Evolutionary conservation across 2,888 invertebrate genomes (phyloP), one percentile per base, ranked within the genome.

Genomic region (Drosophila suboccidentalis): DNA sequence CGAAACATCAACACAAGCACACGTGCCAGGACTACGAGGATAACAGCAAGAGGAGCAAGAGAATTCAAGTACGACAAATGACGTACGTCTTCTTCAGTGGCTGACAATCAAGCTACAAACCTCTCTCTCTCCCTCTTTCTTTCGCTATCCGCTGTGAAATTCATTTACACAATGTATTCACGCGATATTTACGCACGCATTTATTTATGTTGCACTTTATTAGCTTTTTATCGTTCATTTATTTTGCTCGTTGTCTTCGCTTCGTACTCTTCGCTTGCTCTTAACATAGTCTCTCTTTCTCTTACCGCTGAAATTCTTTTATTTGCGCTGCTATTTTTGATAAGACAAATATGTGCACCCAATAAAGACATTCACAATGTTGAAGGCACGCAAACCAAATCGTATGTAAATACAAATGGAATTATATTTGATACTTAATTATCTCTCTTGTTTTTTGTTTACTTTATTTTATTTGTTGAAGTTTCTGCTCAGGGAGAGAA

Each of bases 211-310:
- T 74, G 78, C 82, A 73, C 79, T 85, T 87, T 87, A 85, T 87
- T 86, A 81, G 83, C 86, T 79, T 88, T 88, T 89, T 82, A 86
- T 82, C 89, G 87, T 78, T 77, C 73, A 83, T 89, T 91, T 91
- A 90, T 91, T 90, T 91, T 91, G 88, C 81, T 90, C 83, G 78
- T 64, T 73, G 69, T 64, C 58, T 90, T 89, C 89, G 87, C 88
- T 75, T 46, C 17, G 44, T 53, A 41, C 36, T 51, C 22, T 32
- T 49, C 36, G 19, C 22, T 47, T 43, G 17, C 13, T 47, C 26
- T 15, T 15, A 39, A 22, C 1, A 8, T 26, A 26, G 4, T 15
- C 50, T 59, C 58, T 36, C 11, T 15, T 9, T 39, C 60, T 50
- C 11, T 43, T 15, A 29, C 11, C 13, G 63, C 26, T 19, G 47